Evolutionary conservation across 2,888 invertebrate genomes (phyloP), one percentile per base, ranked within the genome.

Genomic region (Torymus aiolomorphi): DNA sequence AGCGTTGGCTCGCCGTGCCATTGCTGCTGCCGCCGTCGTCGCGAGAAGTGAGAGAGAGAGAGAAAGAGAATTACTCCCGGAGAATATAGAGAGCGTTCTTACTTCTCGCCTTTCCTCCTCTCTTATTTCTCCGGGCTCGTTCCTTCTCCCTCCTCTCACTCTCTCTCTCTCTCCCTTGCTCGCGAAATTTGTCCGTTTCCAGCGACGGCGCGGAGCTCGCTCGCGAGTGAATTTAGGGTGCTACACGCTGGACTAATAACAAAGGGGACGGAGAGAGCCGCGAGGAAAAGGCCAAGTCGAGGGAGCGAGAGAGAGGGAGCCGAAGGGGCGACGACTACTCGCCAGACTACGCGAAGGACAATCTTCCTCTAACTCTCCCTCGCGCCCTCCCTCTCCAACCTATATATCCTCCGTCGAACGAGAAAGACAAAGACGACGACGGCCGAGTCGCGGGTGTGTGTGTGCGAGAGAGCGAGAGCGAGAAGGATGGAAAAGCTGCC

Each of bases 151-250:
- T 59, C 56, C 66, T 62, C 71, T 16, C 14, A 13, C 18, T 10
- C 12, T 54, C 70, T 42, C 62, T 56, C 72, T 56, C 71, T 20
- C 69, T 51, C 51, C 42, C 49, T 54, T 42, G 24, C 57, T 65
- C 13, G 70, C 80, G 76, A 80, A 80, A 80, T 76, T 76, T 76
- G 80, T 76, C 76, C 76, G 75, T 71, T 75, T 66, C 71, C 63
- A 70, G 70, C 54, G 59, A 18, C 52, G n/a, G 69, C 56, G 56
- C 54, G 62, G 57, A 18, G 62, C 51, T 65, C 61, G 12, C 74
- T 49, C 77, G 69, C 74, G 80, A 74, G 70, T 75, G 81, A 81
- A 81, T 81, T 81, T 81, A 81, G 81, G 81, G 81, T 81, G 74
- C 74, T 73, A 51, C 75, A 52, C 67, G 78, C 75, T 65, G 81